Evolutionary conservation across 1,140 invertebrate species (phyloP).

Genomic region (Drusus annulatus): DNA sequence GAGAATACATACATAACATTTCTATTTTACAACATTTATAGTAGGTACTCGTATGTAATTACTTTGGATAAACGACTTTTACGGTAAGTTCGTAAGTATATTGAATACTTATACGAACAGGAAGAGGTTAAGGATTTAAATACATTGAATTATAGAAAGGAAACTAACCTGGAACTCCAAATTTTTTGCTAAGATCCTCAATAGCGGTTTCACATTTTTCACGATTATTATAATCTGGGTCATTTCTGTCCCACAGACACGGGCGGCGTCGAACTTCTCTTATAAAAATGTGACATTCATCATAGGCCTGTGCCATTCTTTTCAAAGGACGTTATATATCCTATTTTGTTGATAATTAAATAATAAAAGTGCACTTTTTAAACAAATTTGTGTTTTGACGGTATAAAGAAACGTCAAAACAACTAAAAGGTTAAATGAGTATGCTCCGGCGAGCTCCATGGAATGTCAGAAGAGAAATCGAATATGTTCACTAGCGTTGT

Average conservation of each 20-base stretch:
- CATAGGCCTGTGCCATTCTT: constrained; percentile 4
- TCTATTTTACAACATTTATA: background rate
- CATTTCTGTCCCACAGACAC: constrained; percentile 26
- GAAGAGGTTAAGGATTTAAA: background rate
- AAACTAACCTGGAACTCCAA: constrained; percentile 36
- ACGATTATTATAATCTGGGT: constrained; percentile 1
- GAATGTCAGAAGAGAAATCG: too few relatives aligned
- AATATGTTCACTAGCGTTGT: too few relatives aligned
- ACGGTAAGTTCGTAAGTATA: too few relatives aligned
- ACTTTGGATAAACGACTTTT: background rate
- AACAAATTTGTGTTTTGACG: too few relatives aligned
- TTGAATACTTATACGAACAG: background rate
- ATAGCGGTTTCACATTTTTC: background rate
- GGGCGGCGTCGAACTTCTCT: constrained; percentile 13
- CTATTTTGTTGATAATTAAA: too few relatives aligned
- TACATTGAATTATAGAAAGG: background rate
- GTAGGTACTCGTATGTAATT: background rate
- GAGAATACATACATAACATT: background rate
- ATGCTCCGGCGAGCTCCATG: too few relatives aligned
- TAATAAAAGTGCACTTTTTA: too few relatives aligned
- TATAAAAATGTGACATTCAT: constrained; percentile 38
- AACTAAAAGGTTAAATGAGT: too few relatives aligned
- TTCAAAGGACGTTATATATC: too few relatives aligned
- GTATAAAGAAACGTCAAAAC: too few relatives aligned
- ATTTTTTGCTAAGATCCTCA: constrained; percentile 7